Evolutionary conservation across 2,797 vertebrate species (phyloP).

Genomic region (Urophycis tenuis): DNA sequence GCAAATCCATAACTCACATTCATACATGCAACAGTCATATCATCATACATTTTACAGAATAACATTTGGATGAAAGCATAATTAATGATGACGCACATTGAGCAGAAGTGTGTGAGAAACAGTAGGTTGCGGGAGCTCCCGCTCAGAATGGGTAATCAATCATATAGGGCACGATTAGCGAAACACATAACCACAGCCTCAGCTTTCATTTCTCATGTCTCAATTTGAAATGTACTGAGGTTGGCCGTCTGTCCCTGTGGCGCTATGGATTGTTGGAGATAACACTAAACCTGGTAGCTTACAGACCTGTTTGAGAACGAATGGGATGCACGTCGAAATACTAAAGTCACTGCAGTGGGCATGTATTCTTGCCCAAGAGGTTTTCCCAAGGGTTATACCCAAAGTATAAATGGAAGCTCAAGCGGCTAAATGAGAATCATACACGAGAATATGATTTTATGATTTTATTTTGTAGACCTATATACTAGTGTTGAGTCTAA

Average conservation of each 20-base stretch:
- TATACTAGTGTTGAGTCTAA: too few relatives aligned
- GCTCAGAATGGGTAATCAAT: background rate
- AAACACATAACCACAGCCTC: background rate
- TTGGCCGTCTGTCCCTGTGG: background rate
- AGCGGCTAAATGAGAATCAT: background rate
- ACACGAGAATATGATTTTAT: too few relatives aligned
- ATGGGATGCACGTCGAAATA: background rate
- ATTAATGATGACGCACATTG: background rate
- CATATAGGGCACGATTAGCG: background rate
- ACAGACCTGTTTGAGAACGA: too few relatives aligned
- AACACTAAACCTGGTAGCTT: background rate
- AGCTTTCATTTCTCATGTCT: background rate
- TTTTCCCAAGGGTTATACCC: background rate
- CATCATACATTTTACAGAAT: background rate
- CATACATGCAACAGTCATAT: background rate
- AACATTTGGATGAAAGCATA: background rate
- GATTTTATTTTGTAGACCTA: too few relatives aligned
- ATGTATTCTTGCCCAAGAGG: background rate
- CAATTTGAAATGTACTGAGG: background rate
- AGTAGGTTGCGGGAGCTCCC: background rate
- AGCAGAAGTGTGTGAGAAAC: background rate
- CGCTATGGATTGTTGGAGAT: background rate
- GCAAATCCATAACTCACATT: too few relatives aligned
- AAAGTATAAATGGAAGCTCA: background rate
- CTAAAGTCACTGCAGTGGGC: background rate